A percentile compares a stretch with the other conserved stretches of the same genome.
phyloP scores from a whole-genome alignment of 1,140 invertebrate species.

The Drosophila miranda region DNA sequence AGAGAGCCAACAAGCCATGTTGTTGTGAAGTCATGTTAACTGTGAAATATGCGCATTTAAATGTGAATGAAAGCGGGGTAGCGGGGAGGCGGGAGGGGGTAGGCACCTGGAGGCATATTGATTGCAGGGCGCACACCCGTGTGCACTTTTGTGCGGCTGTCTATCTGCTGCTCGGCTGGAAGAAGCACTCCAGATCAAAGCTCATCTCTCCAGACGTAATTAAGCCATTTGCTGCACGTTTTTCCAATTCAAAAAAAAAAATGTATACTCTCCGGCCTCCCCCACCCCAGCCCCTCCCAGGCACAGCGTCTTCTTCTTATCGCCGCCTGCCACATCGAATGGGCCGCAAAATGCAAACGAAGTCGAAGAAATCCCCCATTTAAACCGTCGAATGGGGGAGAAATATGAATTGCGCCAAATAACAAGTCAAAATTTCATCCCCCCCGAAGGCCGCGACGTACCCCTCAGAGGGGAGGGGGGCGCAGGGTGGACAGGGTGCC shows the following conservation, averaged over 20 bases:
- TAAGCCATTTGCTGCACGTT: constrained; percentile 77
- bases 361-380: constrained; percentile 8
- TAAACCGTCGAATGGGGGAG: not conserved
- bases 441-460: not conserved
- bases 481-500: constrained; percentile 4
- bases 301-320: constrained; percentile 51
- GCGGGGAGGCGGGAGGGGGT: not conserved
- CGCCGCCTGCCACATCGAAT: constrained; percentile 10
- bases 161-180: not conserved
- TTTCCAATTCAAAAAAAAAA: constrained; percentile 75
- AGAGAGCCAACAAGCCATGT: constrained; percentile 73
- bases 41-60: constrained; percentile 81
- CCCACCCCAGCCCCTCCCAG: not conserved
- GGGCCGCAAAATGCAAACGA: constrained; percentile 35
- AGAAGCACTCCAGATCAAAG: constrained; percentile 56
- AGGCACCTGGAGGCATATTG: constrained; percentile 13
- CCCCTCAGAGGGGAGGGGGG: not conserved
- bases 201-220: constrained; percentile 62
- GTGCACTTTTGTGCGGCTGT: too few relatives aligned
- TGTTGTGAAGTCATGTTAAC: constrained; percentile 81
- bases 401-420: constrained; percentile 38
- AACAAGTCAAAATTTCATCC: constrained; percentile 43
- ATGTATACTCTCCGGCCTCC: constrained; percentile 24
- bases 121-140: not conserved
- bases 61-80: constrained; percentile 28